Percentiles rank a stretch among this genome's conserved stretches.
Conservation (phyloP, 37 sponge, comb jelly and placozoan genomes). For the Corticium candelabrum region DNA sequence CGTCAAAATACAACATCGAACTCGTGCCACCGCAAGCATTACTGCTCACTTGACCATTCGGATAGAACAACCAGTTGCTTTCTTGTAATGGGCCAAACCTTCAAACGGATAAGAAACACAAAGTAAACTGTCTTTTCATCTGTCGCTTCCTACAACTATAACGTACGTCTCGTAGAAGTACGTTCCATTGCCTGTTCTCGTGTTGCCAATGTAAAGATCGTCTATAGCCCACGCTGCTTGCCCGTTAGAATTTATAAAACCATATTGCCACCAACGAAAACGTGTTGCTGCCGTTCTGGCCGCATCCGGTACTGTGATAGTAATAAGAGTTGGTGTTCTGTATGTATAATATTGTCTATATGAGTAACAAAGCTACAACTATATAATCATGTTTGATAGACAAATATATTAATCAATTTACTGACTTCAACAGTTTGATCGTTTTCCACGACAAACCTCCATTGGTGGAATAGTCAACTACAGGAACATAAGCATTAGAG, state of each 20-base stretch:
- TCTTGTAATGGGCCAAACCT: not conserved
- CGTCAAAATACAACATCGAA: not conserved
- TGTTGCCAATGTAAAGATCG: not conserved
- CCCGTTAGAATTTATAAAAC: not conserved
- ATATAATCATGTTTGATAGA: not conserved
- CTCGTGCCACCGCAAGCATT: not conserved
- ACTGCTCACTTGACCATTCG: not conserved
- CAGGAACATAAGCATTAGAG: not conserved
- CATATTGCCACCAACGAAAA: not conserved
- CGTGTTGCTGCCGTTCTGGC: not conserved
- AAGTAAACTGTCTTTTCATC: too few species aligned
- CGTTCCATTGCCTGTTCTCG: not conserved
- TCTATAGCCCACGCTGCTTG: not conserved
- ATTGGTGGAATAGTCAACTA: not conserved
- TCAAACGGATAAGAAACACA: not conserved
- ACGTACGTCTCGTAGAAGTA: not conserved
- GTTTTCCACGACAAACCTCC: slow-evolving; percentile 3
- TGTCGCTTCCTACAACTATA: not conserved
- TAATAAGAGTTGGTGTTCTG: not conserved
- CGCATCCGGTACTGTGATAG: not conserved
- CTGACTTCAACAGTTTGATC: not conserved
- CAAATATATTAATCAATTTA: too few species aligned
- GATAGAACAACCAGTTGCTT: not conserved
- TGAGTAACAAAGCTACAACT: too few species aligned
- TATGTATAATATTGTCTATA: not conserved